Evolutionary conservation across 37 sponge, comb jelly and placozoan genomes (phyloP), one percentile per base, ranked within the genome.

Genomic region (Corticium candelabrum): DNA sequence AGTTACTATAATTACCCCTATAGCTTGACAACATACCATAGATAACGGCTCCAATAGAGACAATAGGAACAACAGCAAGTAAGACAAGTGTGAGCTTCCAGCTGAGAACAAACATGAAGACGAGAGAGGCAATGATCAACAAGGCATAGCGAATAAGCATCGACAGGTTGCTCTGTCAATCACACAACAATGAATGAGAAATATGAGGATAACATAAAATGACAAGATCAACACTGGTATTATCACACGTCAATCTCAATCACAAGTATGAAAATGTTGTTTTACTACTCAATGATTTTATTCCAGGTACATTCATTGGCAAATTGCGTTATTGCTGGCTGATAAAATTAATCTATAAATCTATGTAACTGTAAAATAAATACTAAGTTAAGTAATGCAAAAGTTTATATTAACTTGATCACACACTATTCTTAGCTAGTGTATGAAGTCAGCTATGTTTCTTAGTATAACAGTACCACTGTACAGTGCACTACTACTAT

Each of bases 41-140:
- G 40, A 84, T 83, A 0, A 90, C 91, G 37, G 91, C 91, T 40
- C 80, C 82, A 38, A 90, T 78, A 27, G 83, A 81, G 39, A 90
- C 81, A 38, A 90, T 76, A 1, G 93, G 93, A 34, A 91, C 85
- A 7, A 91, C 87, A 33, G 93, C 80, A 68, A 91, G 73, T 4
- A 91, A 82, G 0, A 91, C 93, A 0, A 86, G 88, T 2, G 93
- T 91, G 34, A 91, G 79, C 39, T 78, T 77, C 37, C 88, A 67
- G 67, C 84, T 91, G 69, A 85, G 85, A 77, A 80, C 84, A 62
- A 91, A 88, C 93, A 91, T 91, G 57, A 91, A 11, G 0, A 84
- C 84, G 41, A 91, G 4, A 1, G 89, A 85, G 15, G 84, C 69
- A 57, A 91, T 11, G 75, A 88, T 80, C 40, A 88, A 86, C 21